A percentile compares a stretch with the other conserved stretches of the same genome.
Evolutionary conservation across 2,797 vertebrate genomes (phyloP).

Genomic region (Psittacula echo): DNA sequence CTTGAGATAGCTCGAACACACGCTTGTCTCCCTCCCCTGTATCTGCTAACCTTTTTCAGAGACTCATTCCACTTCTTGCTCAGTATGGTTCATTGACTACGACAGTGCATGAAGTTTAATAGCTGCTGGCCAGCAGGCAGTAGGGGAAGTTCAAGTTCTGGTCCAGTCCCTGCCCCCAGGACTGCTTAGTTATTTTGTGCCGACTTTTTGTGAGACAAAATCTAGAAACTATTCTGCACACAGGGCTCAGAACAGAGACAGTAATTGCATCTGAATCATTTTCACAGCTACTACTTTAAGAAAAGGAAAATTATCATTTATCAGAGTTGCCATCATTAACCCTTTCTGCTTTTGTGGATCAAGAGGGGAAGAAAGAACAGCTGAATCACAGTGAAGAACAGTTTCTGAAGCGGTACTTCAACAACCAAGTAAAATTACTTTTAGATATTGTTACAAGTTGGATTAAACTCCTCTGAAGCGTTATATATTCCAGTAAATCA

Average conservation of each 20-base stretch:
- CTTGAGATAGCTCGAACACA: not conserved
- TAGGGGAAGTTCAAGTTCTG: not conserved
- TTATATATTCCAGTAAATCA: not conserved
- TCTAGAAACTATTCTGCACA: not conserved
- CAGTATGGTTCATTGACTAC: not conserved
- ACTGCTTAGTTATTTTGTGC: not conserved
- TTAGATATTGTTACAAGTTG: not conserved
- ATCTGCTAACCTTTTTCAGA: not conserved
- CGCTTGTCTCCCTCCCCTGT: not conserved
- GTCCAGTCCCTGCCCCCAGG: not conserved
- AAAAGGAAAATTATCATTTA: conserved; percentile 20
- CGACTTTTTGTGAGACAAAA: conserved; percentile 7
- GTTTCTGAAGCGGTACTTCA: not conserved
- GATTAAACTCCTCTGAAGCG: not conserved
- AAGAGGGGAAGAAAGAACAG: not conserved
- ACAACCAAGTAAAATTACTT: conserved; percentile 25
- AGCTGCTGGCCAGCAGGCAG: not conserved
- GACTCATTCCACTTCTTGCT: not conserved
- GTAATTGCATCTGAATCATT: conserved; percentile 38
- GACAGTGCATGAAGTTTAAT: not conserved
- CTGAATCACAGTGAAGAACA: conserved; percentile 2
- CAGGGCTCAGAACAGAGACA: not conserved
- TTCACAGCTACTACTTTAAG: not conserved
- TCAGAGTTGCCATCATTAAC: conserved; percentile 35
- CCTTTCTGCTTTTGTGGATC: conserved; percentile 13